Percentiles rank a stretch among this genome's conserved stretches.
phyloP scores from a whole-genome alignment of 1,140 invertebrate genomes.

The Cydia pomonella region DNA sequence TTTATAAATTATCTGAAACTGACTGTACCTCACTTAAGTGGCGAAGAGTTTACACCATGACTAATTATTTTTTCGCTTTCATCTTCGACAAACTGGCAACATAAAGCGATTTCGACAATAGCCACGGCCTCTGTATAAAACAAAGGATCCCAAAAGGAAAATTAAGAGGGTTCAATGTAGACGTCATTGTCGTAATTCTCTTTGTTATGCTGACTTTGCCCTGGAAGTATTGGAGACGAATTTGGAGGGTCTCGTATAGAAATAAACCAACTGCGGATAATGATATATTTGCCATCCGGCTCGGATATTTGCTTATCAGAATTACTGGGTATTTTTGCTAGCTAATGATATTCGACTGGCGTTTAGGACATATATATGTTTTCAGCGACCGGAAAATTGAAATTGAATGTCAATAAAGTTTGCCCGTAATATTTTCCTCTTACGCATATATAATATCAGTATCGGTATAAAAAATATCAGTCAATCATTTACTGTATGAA shows the following conservation, averaged over 20 bases:
- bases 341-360: neutral
- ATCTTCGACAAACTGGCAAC: constrained; percentile 52
- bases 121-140: constrained; percentile 47
- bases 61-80: constrained; percentile 59
- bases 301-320: constrained; percentile 25
- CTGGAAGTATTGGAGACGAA: constrained; percentile 34
- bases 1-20: neutral
- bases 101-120: constrained; percentile 56
- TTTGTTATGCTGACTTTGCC: constrained; percentile 55
- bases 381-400: neutral
- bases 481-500: neutral
- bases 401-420: neutral
- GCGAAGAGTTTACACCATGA: constrained; percentile 36
- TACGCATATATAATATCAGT: neutral
- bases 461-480: neutral
- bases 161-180: constrained; percentile 54
- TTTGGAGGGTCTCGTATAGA: constrained; percentile 24
- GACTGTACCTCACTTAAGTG: constrained; percentile 22
- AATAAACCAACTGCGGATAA: constrained; percentile 14
- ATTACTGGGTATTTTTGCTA: neutral
- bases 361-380: neutral
- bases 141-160: constrained; percentile 55
- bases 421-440: neutral
- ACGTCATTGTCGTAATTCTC: constrained; percentile 56
- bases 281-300: constrained; percentile 19